Evolutionary conservation across 2,888 invertebrate species (phyloP), one percentile per base, ranked within the genome.

Genomic region (Sarcophaga variegata): DNA sequence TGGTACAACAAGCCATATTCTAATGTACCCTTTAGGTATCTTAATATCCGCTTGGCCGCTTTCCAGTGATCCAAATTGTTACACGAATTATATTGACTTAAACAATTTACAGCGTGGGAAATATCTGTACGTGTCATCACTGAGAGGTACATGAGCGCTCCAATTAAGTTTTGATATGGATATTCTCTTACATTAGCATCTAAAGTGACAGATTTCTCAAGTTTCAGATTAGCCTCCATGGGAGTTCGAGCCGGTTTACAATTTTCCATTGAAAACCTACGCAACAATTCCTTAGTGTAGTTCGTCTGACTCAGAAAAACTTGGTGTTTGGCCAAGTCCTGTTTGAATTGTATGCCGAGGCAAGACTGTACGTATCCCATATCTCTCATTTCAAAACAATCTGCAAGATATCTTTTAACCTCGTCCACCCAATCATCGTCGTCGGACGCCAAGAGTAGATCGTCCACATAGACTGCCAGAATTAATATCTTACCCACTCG

Each of bases 401-500:
- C 14, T 11, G 78, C 66, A 11, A 88, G 25, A 4, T 78, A 22
- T 11, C 27, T 4, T 66, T 89, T 89, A 2, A 84, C 20, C 11
- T 84, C 71, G 6, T 54, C 17, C 11, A 88, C 17, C 83, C 63
- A 83, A n/a, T 12, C 20, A 3, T 64, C 49, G 49, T 85, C 78
- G 70, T 88, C 78, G 27, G 87, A 85, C n/a, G 88, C 88, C 63
- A 88, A 20, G 22, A 89, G 45, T 20, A 88, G n/a, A 60, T 88
- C 89, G 59, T 88, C 88, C 8, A 89, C 89, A 63, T 89, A 88
- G 11, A 88, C 69, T 6, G 86, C 76, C 5, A 89, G 2, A n/a
- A 89, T 27, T 27, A 27, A 27, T 27, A 27, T 27, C 0, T 27
- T 25, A 2, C 25, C 25, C 2, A 2, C 25, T 25, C 25, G 2